Conservation (phyloP, 2,888 invertebrate genomes). For the Apocheima hispidaria region DNA sequence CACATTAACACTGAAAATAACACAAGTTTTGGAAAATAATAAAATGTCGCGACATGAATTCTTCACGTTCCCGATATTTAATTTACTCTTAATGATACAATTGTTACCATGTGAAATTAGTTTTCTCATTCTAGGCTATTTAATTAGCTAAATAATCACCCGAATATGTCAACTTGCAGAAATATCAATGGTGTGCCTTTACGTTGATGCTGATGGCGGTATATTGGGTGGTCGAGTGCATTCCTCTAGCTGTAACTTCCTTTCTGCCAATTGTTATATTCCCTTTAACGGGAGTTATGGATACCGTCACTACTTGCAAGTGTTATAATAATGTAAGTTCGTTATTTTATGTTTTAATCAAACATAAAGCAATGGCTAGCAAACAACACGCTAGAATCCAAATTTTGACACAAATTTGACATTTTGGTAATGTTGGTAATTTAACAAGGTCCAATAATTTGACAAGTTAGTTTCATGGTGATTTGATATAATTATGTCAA, state of each 20-base stretch:
- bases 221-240: conserved; percentile 93
- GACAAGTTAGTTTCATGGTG: too few relatives aligned
- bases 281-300: conserved; percentile 90
- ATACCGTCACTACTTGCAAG: conserved; percentile 57
- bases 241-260: conserved; percentile 92
- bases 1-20: too few relatives aligned
- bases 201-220: conserved; percentile 91
- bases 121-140: too few relatives aligned
- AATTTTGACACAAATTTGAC: not conserved
- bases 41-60: too few relatives aligned
- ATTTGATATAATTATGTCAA: too few relatives aligned
- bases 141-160: not conserved
- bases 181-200: conserved; percentile 87
- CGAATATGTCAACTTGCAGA: conserved; percentile 46
- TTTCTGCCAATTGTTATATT: conserved; percentile 91
- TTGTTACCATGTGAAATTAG: too few relatives aligned
- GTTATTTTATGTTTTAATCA: not conserved
- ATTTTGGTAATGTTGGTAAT: not conserved
- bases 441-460: too few relatives aligned
- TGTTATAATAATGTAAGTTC: conserved; percentile 87
- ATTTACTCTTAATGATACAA: not conserved
- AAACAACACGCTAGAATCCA: too few relatives aligned
- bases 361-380: too few relatives aligned
- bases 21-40: too few relatives aligned
- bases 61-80: too few relatives aligned